A percentile compares a stretch with the other conserved stretches of the same genome.
These are phyloP conservation scores for Heliconius ismenius DNA, from an alignment of 2,888 invertebrate genomes.

Conservation along the genomic window DNA sequence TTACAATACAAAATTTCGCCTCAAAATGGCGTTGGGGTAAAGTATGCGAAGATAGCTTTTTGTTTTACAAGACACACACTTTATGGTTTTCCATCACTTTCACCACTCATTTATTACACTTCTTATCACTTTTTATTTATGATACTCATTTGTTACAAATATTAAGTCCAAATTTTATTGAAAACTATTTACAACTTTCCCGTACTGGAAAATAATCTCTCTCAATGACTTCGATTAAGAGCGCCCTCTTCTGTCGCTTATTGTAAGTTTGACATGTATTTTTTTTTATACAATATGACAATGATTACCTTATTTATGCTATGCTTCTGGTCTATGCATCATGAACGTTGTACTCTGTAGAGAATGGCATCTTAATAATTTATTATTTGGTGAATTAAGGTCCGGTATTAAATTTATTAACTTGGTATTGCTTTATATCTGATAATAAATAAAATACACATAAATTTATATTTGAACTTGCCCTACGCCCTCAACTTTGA, in stretches of 20 bases:
- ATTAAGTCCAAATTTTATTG: conserved; percentile 60
- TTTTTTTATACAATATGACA: conserved; percentile 19
- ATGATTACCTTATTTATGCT: conserved; percentile 3
- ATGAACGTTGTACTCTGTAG: too few species aligned
- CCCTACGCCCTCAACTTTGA: too few species aligned
- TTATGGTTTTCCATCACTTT: conserved; percentile 67
- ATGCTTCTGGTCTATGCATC: neutral
- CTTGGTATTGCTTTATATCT: neutral
- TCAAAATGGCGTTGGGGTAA: conserved; percentile 83
- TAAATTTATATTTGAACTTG: neutral
- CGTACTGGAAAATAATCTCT: conserved; percentile 60
- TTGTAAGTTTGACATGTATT: conserved; percentile 37
- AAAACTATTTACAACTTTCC: conserved; percentile 81
- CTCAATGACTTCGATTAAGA: conserved; percentile 45
- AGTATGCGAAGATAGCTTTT: conserved; percentile 82
- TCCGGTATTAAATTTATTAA: too few species aligned
- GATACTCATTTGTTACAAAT: conserved; percentile 52
- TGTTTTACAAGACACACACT: conserved; percentile 75
- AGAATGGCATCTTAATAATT: too few species aligned
- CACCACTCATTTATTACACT: conserved; percentile 62
- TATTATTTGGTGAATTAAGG: too few species aligned
- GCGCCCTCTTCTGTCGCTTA: conserved; percentile 49
- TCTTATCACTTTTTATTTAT: conserved; percentile 62
- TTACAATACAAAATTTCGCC: conserved; percentile 83
- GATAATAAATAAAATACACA: neutral